Evolutionary conservation across 2,888 invertebrate genomes (phyloP), one percentile per base, ranked within the genome.

Genomic region (Vanessa cardui): DNA sequence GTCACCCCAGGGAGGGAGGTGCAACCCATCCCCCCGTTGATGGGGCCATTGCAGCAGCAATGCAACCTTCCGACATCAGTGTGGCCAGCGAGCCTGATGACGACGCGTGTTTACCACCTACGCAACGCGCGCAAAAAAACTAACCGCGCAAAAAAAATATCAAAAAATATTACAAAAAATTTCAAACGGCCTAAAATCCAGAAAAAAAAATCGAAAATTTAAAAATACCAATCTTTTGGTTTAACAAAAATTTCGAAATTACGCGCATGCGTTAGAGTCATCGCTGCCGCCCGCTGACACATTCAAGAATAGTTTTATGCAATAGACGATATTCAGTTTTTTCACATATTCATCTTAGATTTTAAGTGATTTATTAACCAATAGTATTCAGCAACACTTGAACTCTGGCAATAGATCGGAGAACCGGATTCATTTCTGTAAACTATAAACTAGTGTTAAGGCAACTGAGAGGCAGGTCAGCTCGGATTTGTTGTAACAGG

Each of bases 361-460:
- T 81, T 84, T 92, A 92, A 92, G 92, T 91, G 90, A 87, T 79
- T 73, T 83, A 86, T 85, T 77, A 87, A 86, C 85, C 83, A 83
- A 85, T 87, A 89, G 83, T 89, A 92, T 88, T 91, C 92, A 87
- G 92, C 92, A 92, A 92, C 92, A 92, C 92, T 92, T 92, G 91
- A 89, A 91, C 88, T 88, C 77, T 84, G 66, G 76, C 79, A 80
- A 84, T 81, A 89, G 79, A 86, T 80, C 81, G 76, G 72, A 74
- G 75, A 79, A 89, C 90, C 87, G 86, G 87, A 89, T 92, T 91
- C 67, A 87, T 89, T 90, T 88, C 76, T 81, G 85, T 83, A 84
- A 83, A 85, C 89, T 88, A 82, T 89, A 88, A 87, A 80, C 84
- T 92, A 92, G 90, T 86, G 88, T 84, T 91, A 90, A 90, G 92